A percentile compares a stretch with the other conserved stretches of the same genome.
phyloP scores from a whole-genome alignment of 2,113 vertebrate genomes.

The Gadus macrocephalus region DNA sequence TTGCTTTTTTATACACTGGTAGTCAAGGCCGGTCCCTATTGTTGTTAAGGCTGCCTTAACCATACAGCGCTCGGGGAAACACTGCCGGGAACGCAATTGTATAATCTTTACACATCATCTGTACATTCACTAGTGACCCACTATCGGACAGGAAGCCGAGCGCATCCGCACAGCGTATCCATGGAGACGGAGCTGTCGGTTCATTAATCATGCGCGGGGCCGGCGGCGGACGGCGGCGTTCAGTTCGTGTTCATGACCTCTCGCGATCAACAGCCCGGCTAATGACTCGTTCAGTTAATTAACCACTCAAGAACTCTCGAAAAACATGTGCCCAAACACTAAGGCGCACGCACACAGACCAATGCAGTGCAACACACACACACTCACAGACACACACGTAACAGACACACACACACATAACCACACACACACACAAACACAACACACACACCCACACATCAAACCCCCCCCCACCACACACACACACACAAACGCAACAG shows the following conservation, averaged over 20 bases:
- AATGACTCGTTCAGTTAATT: background rate
- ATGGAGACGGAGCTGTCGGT: background rate
- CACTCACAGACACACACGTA: conserved; percentile 2
- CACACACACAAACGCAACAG: conserved; percentile 1
- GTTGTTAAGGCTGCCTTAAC: too few relatives aligned
- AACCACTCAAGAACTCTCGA: too few relatives aligned
- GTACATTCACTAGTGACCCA: background rate
- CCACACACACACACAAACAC: conserved; percentile 5
- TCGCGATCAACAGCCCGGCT: background rate
- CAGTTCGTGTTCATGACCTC: background rate
- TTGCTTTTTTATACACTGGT: too few relatives aligned
- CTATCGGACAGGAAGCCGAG: background rate
- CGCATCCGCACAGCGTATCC: background rate
- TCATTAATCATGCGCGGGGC: background rate
- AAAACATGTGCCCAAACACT: too few relatives aligned
- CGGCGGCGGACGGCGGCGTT: background rate
- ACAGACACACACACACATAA: background rate
- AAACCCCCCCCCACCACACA: too few relatives aligned
- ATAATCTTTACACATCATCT: too few relatives aligned
- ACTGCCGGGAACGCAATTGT: too few relatives aligned
- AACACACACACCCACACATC: conserved; percentile 1
- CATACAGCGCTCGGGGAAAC: too few relatives aligned
- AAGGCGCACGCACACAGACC: background rate
- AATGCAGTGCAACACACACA: too few relatives aligned
- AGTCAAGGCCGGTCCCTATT: too few relatives aligned